phyloP scores from a whole-genome alignment of 64 coral and sea anemone species.

The Montipora capricornis region DNA sequence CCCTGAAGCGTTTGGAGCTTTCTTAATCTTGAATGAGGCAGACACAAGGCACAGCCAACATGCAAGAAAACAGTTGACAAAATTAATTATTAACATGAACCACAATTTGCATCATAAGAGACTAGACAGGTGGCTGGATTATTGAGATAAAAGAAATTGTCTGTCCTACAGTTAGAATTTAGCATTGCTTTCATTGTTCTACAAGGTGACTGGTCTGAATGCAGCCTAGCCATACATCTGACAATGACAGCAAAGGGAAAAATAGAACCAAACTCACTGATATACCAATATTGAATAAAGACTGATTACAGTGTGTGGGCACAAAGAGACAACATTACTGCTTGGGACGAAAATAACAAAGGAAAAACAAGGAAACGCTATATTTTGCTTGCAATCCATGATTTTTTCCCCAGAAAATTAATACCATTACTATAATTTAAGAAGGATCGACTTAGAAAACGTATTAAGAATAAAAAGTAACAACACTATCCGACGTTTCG shows the following conservation, averaged over 20 bases:
- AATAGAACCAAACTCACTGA: not conserved
- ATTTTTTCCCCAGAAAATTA: too few species aligned
- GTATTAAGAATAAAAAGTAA: too few species aligned
- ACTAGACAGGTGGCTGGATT: conserved; percentile 13
- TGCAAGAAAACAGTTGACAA: conserved; percentile 17
- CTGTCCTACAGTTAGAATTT: not conserved
- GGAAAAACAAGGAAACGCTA: too few species aligned
- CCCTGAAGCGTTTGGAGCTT: not conserved
- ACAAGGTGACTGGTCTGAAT: not conserved
- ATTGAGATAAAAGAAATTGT: not conserved
- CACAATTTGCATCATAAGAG: conserved; percentile 34
- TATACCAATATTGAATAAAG: not conserved
- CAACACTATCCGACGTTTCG: too few species aligned
- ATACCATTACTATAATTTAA: too few species aligned
- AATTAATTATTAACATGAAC: conserved; percentile 23
- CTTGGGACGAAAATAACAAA: too few species aligned
- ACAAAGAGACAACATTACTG: too few species aligned
- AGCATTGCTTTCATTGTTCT: not conserved
- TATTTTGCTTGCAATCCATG: too few species aligned
- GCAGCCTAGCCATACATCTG: not conserved
- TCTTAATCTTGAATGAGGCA: not conserved
- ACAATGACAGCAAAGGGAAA: not conserved
- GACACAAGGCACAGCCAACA: not conserved
- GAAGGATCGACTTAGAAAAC: too few species aligned
- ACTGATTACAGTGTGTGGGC: too few species aligned